Base-by-base conservation (phyloP, 2,797 vertebrate genomes). In the Phalloptychus januarius region DNA sequence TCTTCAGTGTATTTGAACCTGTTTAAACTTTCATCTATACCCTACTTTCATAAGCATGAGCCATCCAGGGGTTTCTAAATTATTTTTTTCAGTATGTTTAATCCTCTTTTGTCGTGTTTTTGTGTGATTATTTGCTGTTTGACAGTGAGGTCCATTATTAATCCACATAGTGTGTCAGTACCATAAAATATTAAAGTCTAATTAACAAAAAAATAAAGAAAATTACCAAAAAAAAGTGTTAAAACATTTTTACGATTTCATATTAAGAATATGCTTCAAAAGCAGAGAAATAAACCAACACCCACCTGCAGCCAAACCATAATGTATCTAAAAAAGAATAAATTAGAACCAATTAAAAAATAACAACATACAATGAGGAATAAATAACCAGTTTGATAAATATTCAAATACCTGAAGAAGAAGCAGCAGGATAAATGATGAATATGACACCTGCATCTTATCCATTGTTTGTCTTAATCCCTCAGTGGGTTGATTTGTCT, bases 361-460 rank as follows among this genome's bases (percentile, higher is more conserved):
- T 50, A 25, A 31, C 0, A 73, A 46, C 44, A 12, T 3, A 31
- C n/a, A 31, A 52, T 79, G 48, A 45, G 4, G 4, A 42, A 16
- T 42, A 12, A 38, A 36, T n/a, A 23, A 18, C 75, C 40, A 38
- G 50, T 0, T 5, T 23, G 44, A 61, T 31, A 18, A 58, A 33
- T 48, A 40, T 36, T 28, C 67, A 78, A 54, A 86, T 94, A 96
- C 96, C 95, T 96, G 93, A 71, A 88, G 82, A 83, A 95, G 73
- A 86, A 89, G 94, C 70, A 94, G 78, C 18, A 95, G 36, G 58
- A 89, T 42, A 58, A 87, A 28, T 54, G 87, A 82, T 71, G 86
- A 84, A 77, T 83, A 93, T 79, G 95, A 78, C 15, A 15, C 90
- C 89, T 86, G 86, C 86, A 88, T 91, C 58, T 91, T 92, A 75